Conservation (phyloP, 2,113 vertebrate genomes). For the Brachypodius melanocephalos region DNA sequence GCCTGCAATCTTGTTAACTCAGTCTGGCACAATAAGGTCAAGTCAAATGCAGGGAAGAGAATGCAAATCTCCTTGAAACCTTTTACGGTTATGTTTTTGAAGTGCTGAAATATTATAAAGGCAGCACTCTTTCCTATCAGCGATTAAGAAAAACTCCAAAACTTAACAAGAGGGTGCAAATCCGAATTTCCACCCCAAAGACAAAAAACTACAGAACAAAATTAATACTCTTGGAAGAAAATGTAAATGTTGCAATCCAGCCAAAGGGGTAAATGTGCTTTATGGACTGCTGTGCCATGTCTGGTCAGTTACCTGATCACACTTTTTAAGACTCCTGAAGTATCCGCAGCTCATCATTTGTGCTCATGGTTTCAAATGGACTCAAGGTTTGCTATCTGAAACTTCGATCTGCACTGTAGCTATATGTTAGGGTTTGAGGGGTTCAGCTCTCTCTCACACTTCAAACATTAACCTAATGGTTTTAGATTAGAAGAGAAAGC, state of each 20-base stretch:
- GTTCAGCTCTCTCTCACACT: neutral
- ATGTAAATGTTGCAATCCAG: neutral
- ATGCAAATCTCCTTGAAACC: slow-evolving; percentile 31
- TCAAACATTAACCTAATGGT: neutral
- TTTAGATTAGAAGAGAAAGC: neutral
- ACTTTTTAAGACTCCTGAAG: neutral
- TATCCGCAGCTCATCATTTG: neutral
- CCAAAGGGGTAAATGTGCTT: neutral
- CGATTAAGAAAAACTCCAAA: neutral
- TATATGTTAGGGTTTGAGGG: too few relatives aligned
- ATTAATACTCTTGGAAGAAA: neutral
- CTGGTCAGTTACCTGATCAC: neutral
- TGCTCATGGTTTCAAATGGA: neutral
- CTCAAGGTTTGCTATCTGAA: neutral
- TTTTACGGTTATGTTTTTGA: slow-evolving; percentile 41
- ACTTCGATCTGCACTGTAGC: neutral
- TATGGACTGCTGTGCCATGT: neutral
- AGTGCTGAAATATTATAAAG: neutral
- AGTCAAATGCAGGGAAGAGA: slow-evolving; percentile 20
- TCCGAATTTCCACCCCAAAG: neutral
- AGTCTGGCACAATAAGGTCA: slow-evolving; percentile 61
- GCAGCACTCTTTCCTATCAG: neutral
- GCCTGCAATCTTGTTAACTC: slow-evolving; percentile 38
- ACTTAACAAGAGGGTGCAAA: neutral
- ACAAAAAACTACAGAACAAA: neutral